Evolutionary conservation across 35 echinoderm and acorn worm species (phyloP).

Genomic region (Apostichopus californicus): DNA sequence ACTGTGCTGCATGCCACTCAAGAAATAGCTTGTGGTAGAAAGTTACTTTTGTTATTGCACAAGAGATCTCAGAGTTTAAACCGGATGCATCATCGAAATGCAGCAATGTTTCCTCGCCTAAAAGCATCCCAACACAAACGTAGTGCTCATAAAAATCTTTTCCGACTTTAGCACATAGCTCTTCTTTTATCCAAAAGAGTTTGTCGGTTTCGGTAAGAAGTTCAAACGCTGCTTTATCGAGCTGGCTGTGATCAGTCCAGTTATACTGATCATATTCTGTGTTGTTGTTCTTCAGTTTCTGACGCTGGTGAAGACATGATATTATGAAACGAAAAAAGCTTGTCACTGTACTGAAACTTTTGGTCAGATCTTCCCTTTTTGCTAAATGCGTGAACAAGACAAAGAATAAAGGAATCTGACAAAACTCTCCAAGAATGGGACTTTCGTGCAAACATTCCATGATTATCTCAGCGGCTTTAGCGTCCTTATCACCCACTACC

Average conservation of each 20-base stretch:
- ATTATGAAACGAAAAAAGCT: conserved; percentile 19
- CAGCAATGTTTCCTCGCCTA: not conserved
- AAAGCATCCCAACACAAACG: not conserved
- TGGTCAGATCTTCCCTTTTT: not conserved
- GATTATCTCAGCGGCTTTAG: not conserved
- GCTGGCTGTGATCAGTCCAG: not conserved
- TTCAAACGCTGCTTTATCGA: conserved; percentile 13
- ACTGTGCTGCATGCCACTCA: conserved; percentile 35
- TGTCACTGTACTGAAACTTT: not conserved
- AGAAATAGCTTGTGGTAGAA: conserved; percentile 29
- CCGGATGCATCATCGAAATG: not conserved
- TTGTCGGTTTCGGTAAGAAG: not conserved
- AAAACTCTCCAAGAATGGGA: not conserved
- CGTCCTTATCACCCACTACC: not conserved
- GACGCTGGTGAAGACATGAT: not conserved
- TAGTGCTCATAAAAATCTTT: not conserved
- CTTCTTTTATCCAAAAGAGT: conserved; percentile 6
- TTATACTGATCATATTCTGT: not conserved
- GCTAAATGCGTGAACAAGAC: conserved; percentile 13
- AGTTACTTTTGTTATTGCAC: not conserved
- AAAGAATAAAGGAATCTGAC: conserved; percentile 19
- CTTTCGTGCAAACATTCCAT: not conserved
- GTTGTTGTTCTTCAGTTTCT: not conserved
- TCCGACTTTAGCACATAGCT: conserved; percentile 3
- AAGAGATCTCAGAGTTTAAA: not conserved